Evolutionary conservation across 2,113 vertebrate genomes (phyloP).

Genomic region (Plestiodon gilberti): DNA sequence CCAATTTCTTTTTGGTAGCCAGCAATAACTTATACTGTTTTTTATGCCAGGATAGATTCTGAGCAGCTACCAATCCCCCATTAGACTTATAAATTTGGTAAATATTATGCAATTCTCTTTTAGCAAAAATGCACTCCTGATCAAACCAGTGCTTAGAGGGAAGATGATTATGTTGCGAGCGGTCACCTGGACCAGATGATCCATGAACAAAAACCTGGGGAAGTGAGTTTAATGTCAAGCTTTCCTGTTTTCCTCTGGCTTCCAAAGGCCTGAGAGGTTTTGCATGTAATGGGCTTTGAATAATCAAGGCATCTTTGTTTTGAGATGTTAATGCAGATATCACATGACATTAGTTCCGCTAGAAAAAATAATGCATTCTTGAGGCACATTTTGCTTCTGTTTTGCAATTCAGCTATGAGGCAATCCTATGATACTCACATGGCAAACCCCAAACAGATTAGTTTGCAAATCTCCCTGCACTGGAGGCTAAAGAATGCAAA

Average conservation of each 20-base stretch:
- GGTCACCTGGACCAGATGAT: too few relatives aligned
- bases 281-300: neutral
- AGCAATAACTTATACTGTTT: too few relatives aligned
- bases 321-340: neutral
- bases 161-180: too few relatives aligned
- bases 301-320: neutral
- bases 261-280: neutral
- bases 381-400: neutral
- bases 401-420: neutral
- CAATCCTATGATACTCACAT: neutral
- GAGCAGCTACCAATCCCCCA: too few relatives aligned
- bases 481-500: neutral
- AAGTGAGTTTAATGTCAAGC: neutral
- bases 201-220: too few relatives aligned
- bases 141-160: too few relatives aligned
- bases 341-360: neutral
- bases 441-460: neutral
- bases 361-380: neutral
- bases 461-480: neutral
- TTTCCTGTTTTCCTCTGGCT: neutral
- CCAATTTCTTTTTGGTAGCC: too few relatives aligned
- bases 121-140: too few relatives aligned
- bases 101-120: too few relatives aligned
- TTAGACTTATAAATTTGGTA: too few relatives aligned
- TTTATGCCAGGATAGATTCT: too few relatives aligned